Conservation (phyloP, 2,888 invertebrate species). For the Calliopum simillimum region DNA sequence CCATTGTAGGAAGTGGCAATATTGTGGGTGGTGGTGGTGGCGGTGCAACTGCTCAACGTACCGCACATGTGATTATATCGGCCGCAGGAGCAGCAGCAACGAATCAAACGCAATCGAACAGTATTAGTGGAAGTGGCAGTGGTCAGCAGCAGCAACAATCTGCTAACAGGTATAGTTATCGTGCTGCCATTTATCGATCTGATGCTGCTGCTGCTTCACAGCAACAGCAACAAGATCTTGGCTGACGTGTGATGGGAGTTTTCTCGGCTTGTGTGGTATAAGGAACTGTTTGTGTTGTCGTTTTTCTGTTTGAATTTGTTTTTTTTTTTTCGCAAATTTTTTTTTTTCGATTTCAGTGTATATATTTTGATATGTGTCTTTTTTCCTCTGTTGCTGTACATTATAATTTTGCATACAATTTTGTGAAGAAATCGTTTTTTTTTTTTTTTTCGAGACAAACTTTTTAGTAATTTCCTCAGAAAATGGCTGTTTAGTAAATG, state of each 20-base stretch:
- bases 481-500: too few species aligned
- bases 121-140: conserved; percentile 36
- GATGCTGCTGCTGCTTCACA: conserved; percentile 61
- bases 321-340: conserved; percentile 24
- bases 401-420: too few species aligned
- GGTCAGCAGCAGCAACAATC: conserved; percentile 54
- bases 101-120: conserved; percentile 47
- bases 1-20: conserved; percentile 39
- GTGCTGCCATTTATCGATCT: conserved; percentile 76
- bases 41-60: conserved; percentile 44
- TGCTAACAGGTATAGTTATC: conserved; percentile 77
- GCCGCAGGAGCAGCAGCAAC: conserved; percentile 46
- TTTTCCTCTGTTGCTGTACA: too few species aligned
- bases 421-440: too few species aligned
- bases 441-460: too few species aligned
- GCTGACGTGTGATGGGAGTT: conserved; percentile 85
- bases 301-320: conserved; percentile 14
- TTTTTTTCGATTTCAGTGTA: conserved; percentile 26
- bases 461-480: too few species aligned
- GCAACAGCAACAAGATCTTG: conserved; percentile 72
- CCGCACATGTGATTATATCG: conserved; percentile 41
- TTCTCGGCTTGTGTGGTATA: conserved; percentile 86
- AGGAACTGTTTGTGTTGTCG: conserved; percentile 35
- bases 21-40: conserved; percentile 38
- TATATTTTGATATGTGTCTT: conserved; percentile 11